Evolutionary conservation across 2,113 vertebrate species (phyloP).

Genomic region (Cranoglanis bouderius): DNA sequence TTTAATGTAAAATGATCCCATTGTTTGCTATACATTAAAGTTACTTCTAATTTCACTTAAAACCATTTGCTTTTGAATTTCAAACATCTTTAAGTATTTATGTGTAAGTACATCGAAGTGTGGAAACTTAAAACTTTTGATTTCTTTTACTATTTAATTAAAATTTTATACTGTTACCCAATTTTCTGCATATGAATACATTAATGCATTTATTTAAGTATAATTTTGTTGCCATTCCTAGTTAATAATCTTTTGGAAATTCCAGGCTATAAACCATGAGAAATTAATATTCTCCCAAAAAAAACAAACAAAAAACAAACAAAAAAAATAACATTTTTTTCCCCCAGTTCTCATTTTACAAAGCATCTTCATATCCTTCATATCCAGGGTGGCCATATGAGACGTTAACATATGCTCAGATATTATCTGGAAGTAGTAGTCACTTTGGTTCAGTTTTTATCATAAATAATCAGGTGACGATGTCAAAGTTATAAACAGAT

Average conservation of each 20-base stretch:
- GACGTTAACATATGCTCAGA: conserved; percentile 12
- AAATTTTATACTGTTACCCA: background rate
- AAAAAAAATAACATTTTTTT: too few relatives aligned
- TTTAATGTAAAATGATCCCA: background rate
- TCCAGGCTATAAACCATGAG: background rate
- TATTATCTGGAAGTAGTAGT: conserved; percentile 34
- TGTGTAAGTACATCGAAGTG: background rate
- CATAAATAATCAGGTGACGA: conserved; percentile 36
- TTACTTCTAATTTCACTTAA: background rate
- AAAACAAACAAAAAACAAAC: background rate
- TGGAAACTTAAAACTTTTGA: background rate
- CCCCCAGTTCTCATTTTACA: background rate
- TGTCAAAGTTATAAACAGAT: conserved; percentile 48
- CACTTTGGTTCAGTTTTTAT: conserved; percentile 14
- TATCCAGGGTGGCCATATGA: conserved; percentile 22
- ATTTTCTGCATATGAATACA: background rate
- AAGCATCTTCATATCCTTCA: background rate
- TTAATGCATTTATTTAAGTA: background rate
- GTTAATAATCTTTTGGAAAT: background rate
- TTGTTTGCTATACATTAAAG: background rate
- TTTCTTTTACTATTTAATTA: background rate
- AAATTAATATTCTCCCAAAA: background rate
- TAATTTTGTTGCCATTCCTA: background rate
- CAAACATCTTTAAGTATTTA: background rate
- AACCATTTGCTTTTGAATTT: background rate